Evolutionary conservation across 2,888 invertebrate genomes (phyloP), one percentile per base, ranked within the genome.

Genomic region (Cantharis rustica): DNA sequence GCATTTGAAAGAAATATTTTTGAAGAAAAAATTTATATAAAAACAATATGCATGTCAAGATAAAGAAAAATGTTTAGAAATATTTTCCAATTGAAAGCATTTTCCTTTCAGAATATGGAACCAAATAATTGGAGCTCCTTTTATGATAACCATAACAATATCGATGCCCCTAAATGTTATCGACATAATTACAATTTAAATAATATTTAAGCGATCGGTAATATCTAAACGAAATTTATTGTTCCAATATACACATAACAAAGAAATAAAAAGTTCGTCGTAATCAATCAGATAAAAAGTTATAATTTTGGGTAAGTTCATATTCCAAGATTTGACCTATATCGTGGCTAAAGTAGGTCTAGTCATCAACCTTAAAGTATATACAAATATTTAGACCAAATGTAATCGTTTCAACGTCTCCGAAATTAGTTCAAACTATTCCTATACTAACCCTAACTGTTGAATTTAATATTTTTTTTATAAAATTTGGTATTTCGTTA

Each of bases 71-170:
- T 47, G 47, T 47, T 47, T 47, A n/a, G 31, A 73, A 62, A 47
- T 47, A 47, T 47, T 47, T 47, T 47, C 13, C 47, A 47, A 47
- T n/a, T 47, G 47, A 47, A 47, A 47, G 47, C 47, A 47, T n/a
- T 47, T 47, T n/a, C n/a, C 7, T 79, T 79, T 75, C 79, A 77
- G 70, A 75, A 79, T 76, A 73, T 79, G 71, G 75, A 75, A 75
- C 68, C 47, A 77, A 71, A 79, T 77, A 79, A 79, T 79, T 75
- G 77, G 73, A 77, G 77, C n/a, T 47, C 7, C 47, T 47, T 47
- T 47, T n/a, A 13, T n/a, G n/a, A 7, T n/a, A n/a, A n/a, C 0
- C 3, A n/a, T 47, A 47, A 7, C 47, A 47, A 47, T 47, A n/a
- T 47, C 47, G 5, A 31, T 31, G 31, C 31, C 31, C 31, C 4